Evolutionary conservation across 2,113 vertebrate genomes (phyloP), one percentile per base, ranked within the genome.

Genomic region (Podarcis muralis): DNA sequence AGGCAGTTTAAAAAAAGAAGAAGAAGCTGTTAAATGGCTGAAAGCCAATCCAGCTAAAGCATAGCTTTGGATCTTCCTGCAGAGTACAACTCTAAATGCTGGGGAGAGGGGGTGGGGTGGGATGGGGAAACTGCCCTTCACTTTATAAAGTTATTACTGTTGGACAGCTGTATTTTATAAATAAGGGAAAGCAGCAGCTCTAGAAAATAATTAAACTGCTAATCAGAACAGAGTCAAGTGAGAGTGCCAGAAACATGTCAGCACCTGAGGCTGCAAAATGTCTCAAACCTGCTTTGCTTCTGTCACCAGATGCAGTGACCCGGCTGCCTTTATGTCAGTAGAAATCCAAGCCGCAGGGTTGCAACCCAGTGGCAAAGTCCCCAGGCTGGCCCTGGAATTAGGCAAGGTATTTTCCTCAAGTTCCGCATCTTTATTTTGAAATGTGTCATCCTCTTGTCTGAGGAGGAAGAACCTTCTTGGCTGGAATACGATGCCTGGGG

Each of bases 181-280:
- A 69, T 0, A 0, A 32, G 22, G 53, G 13, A 40, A 53, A 53
- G 48, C 48, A 72, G 37, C 72, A 90, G 74, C 90, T 84, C 72
- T 83, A 92, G 93, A 92, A 92, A 95, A 94, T 90, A 94, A 95
- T 95, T 94, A 92, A 95, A 91, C 84, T 59, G 86, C 91, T 94
- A 90, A 91, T 86, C 43, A 0, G 86, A 68, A 72, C 27, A 25
- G 1, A 77, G 1, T 72, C 0, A n/a, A 86, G 78, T 86, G 48
- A 2, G 18, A 75, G 87, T 90, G 93, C 93, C 93, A 92, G 90
- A 91, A 90, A 89, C 13, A n/a, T 87, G 87, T 86, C 89, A 92
- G 89, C 40, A 85, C 81, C 84, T 78, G 3, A 81, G 85, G 76
- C 86, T 87, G 89, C 1, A 83, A 93, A 86, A 69, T 3, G 91